Evolutionary conservation across 2,797 vertebrate species (phyloP), one percentile per base, ranked within the genome.

Genomic region (Pangasius sanitwongsei): DNA sequence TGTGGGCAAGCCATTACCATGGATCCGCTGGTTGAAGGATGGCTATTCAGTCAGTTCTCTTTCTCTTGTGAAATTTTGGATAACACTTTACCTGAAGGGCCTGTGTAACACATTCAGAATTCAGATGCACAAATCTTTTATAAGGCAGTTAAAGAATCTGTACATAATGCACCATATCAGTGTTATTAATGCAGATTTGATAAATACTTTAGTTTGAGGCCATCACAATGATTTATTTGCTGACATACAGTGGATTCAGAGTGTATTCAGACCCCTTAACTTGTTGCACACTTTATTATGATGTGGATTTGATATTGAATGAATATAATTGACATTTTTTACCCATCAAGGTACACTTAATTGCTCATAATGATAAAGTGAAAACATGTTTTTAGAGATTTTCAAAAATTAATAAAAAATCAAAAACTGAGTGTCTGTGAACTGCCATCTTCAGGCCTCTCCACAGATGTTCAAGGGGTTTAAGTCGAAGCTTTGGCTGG

Each of bases 1-100:
- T 41, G 95, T 97, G 0, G 99, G 97, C 83, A 99, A 98, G 85
- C 99, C 99, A 5, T 95, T 96, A 61, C 98, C 99, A 48, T 97
- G 97, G 75, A 98, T 99, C 83, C 97, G 97, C 86, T 99, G 98
- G 98, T 95, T 99, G 93, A 99, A 98, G 93, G 97, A 99, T n/a
- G 99, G 98, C 91, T 97, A 96, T 57, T 95, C 97, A 90, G 98
- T 99, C 94, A 93, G 95, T 92, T 72, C 4, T 0, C 59, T 20
- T 85, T 87, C 34, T 72, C n/a, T 55, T 86, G 34, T 50, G 18
- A 13, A 80, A 44, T 44, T 28, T 18, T 83, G 41, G 12, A 83
- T 44, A 82, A 59, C 28, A 80, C 53, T 63, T 41, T 61, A 31
- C 28, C 28, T 16, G 15, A 44, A 83, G 25, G 34, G 20, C 31